These are phyloP conservation scores for Lagorchestes hirsutus DNA, from an alignment of 2,797 vertebrate genomes.

Conservation along the genomic window DNA sequence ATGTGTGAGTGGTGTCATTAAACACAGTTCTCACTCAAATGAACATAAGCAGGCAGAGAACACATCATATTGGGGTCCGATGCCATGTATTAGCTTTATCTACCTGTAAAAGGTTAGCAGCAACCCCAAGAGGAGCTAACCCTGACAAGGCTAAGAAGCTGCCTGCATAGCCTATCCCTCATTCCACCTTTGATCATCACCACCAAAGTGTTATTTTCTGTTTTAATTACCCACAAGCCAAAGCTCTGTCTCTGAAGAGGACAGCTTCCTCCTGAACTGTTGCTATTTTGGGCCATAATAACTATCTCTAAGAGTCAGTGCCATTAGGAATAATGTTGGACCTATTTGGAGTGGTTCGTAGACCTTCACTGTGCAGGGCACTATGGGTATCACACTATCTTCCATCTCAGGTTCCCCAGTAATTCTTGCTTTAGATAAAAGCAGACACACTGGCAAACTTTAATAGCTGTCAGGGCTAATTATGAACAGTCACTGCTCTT, in stretches of 20 bases:
- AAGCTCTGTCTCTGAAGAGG: neutral
- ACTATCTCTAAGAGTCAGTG: neutral
- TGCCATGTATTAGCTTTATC: neutral
- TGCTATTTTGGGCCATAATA: neutral
- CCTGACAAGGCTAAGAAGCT: neutral
- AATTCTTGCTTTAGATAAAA: slow-evolving; percentile 57
- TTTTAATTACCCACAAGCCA: neutral
- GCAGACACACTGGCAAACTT: slow-evolving; percentile 54
- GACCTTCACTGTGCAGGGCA: neutral
- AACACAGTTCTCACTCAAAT: neutral
- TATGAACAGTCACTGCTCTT: slow-evolving; percentile 67
- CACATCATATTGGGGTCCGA: neutral
- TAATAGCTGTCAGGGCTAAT: slow-evolving; percentile 72
- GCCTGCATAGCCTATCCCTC: neutral
- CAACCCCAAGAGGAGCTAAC: neutral
- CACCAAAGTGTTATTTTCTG: neutral
- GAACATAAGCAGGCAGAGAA: neutral
- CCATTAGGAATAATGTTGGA: neutral
- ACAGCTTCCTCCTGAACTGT: neutral
- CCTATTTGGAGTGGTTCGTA: neutral
- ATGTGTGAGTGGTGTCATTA: neutral
- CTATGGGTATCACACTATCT: slow-evolving; percentile 20
- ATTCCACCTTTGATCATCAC: neutral
- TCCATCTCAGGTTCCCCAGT: slow-evolving; percentile 18
- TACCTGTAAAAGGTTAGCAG: neutral